phyloP scores from a whole-genome alignment of 2,113 vertebrate species.

The Gymnogyps californianus region DNA sequence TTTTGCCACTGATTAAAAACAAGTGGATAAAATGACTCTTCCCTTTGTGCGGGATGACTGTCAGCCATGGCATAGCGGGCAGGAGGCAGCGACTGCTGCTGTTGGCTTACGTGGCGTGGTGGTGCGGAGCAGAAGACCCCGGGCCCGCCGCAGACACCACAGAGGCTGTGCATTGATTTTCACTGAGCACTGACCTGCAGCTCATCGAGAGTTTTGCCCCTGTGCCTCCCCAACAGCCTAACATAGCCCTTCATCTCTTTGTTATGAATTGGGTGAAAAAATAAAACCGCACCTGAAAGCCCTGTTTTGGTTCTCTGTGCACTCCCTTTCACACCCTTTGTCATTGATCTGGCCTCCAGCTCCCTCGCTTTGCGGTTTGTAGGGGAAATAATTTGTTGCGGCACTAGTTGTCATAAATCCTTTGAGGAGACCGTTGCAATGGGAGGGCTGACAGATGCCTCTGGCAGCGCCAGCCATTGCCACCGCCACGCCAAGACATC shows the following conservation, averaged over 20 bases:
- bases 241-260: neutral
- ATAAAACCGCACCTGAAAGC: neutral
- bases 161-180: neutral
- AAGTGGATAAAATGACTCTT: neutral
- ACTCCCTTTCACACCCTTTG: neutral
- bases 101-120: neutral
- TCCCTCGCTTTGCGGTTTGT: neutral
- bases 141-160: fast-evolving
- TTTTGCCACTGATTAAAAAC: neutral
- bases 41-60: neutral
- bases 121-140: neutral
- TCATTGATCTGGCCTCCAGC: neutral
- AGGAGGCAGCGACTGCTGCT: neutral
- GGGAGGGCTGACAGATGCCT: neutral
- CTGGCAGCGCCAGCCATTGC: neutral
- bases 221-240: neutral
- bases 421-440: neutral
- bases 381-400: neutral
- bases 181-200: neutral
- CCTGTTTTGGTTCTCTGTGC: neutral
- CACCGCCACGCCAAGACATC: neutral
- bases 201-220: neutral
- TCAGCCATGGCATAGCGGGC: neutral
- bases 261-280: neutral
- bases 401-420: neutral